Conservation (phyloP, 2,888 invertebrate species). For the Suillia variegata region DNA sequence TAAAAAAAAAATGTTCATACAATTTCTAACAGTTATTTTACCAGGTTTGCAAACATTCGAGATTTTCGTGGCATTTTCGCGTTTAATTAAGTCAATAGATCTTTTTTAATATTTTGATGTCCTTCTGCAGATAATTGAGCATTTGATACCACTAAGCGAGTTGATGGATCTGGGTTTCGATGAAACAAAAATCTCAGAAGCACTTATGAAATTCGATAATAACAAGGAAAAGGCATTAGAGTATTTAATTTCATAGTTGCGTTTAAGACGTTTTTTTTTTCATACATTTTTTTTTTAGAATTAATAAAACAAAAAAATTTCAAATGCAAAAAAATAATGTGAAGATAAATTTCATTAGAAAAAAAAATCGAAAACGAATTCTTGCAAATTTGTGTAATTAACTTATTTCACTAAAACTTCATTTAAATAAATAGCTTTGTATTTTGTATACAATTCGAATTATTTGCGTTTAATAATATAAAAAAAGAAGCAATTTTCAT, state of each 20-base stretch:
- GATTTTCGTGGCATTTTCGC: no score
- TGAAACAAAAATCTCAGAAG: constrained; percentile 75
- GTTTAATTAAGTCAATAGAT: no score
- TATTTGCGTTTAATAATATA: no score
- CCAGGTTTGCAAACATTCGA: no score
- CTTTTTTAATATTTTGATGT: no score
- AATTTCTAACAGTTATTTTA: no score
- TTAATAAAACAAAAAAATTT: not conserved
- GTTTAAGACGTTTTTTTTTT: constrained; percentile 23
- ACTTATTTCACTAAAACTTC: not conserved
- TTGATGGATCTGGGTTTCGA: constrained; percentile 83
- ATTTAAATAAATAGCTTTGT: constrained; percentile 9
- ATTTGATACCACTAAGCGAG: constrained; percentile 77
- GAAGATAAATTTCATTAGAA: not conserved
- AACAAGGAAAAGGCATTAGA: constrained; percentile 87
- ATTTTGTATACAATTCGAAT: constrained; percentile 11
- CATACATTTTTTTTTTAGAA: no score
- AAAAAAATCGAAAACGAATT: not conserved
- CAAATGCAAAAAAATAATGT: not conserved
- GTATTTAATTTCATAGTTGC: constrained; percentile 74
- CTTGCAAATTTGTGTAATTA: not conserved
- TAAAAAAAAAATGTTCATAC: no score
- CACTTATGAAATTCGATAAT: constrained; percentile 77
- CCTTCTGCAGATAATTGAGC: constrained; percentile 78
- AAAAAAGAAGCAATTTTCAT: not conserved